Base-by-base conservation (phyloP, 2,888 invertebrate genomes). In the Neoscelio sp. region DNA sequence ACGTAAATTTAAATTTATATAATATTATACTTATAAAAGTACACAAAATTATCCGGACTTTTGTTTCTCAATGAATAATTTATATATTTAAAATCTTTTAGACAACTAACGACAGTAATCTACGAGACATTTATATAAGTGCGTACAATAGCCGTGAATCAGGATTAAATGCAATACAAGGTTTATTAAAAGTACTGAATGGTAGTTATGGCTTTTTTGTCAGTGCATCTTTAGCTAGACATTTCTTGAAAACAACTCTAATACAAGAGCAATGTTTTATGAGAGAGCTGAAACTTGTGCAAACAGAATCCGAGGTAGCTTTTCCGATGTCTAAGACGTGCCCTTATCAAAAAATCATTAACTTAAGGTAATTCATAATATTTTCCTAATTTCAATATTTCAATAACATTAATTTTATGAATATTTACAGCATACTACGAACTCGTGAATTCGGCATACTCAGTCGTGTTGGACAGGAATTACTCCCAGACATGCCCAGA, bases 151-250 rank as follows among this genome's bases (percentile, higher is more conserved):
- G 82, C n/a, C 85, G 88, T 2, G 87, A 90, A 64, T 84, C 87
- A 8, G 81, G 85, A 1, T 68, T 89, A 7, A 85, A 87, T 23
- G 88, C 88, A 0, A 85, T 84, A 7, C 75, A 83, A 74, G 94
- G 94, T 0, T 85, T 94, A 3, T 88, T 91, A 3, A 92, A 92
- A 20, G 93, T 93, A 0, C 85, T 90, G 0, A 85, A 89, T 20
- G 93, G 93, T 26, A 92, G 93, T 80, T 94, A 93, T 75, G 94
- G 93, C 5, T 93, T 94, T 85, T 94, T 94, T 82, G 92, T 93
- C 0, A 93, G 93, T n/a, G 92, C 93, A 42, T 91, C 93, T 8
- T 90, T 92, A 0, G 94, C 94, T 0, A 90, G 94, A 7, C 91
- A 92, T 12, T 92, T 92, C 0, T 89, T 91, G 1, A 85, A 87